A percentile compares a stretch with the other conserved stretches of the same genome.
Evolutionary conservation across 2,888 invertebrate genomes (phyloP).

Genomic region (Cetonia aurata): DNA sequence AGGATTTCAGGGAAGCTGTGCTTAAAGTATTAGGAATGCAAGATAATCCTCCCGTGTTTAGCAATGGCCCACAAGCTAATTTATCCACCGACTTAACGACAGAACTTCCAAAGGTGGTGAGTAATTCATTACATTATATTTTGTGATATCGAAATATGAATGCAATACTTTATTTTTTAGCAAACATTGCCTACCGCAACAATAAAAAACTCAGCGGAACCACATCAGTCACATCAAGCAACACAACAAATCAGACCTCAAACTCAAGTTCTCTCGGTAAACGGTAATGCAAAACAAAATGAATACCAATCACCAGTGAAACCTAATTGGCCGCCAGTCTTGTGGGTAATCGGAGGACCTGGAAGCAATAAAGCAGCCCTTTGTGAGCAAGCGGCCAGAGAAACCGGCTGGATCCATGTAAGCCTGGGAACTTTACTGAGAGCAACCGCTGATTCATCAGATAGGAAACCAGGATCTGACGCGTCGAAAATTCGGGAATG

Average conservation of each 20-base stretch:
- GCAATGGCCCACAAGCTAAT: slow-evolving; percentile 73
- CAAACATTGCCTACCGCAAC: slow-evolving; percentile 53
- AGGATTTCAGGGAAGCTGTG: slow-evolving; percentile 84
- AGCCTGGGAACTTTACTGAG: slow-evolving; percentile 82
- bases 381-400: slow-evolving; percentile 78
- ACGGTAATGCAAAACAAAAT: slow-evolving; percentile 49
- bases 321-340: slow-evolving; percentile 62
- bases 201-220: slow-evolving; percentile 48
- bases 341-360: slow-evolving; percentile 83
- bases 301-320: slow-evolving; percentile 59
- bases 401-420: slow-evolving; percentile 80
- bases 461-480: slow-evolving; percentile 62
- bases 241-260: slow-evolving; percentile 54
- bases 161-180: slow-evolving; percentile 47
- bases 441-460: slow-evolving; percentile 74
- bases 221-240: not conserved
- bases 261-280: slow-evolving; percentile 64
- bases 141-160: not conserved
- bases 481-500: slow-evolving; percentile 72
- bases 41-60: slow-evolving; percentile 74
- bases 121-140: not conserved
- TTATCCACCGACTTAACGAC: slow-evolving; percentile 68
- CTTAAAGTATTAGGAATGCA: slow-evolving; percentile 80
- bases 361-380: slow-evolving; percentile 90
- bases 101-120: slow-evolving; percentile 63